Base-by-base conservation (phyloP, 2,797 vertebrate genomes). In the Pelochelys cantorii region DNA sequence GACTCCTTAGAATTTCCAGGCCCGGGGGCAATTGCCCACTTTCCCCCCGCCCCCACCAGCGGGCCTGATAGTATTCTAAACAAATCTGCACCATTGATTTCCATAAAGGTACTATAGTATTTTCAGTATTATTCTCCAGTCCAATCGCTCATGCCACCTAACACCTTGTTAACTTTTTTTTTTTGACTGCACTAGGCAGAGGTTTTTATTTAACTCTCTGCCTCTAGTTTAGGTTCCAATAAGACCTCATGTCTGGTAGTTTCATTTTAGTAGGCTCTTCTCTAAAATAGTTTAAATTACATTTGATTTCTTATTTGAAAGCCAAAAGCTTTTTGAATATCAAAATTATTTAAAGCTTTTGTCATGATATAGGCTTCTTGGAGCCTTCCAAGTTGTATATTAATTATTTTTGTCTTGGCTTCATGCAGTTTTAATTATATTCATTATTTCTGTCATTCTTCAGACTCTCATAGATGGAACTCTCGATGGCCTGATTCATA, bases 331-430 rank as follows among this genome's bases (percentile, higher is more conserved):
- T 96, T 95, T 95, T 59, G 78, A 17, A 65, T 92, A 60, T 86
- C 42, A 95, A 93, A 95, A 91, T 83, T 62, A 27, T 42, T 75
- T 91, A 56, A 15, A 84, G 60, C 94, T 97, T 95, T 94, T 83
- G 74, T 86, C 42, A 37, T 95, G 60, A 88, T 85, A 87, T 27
- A 80, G 56, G n/a, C 92, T 96, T 96, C 88, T 84, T 93, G 94
- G 96, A 95, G 65, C 17, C 83, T 97, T 97, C 75, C 34, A 92
- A 81, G 74, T 85, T 95, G 57, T 95, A 84, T 88, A 91, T 96
- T 97, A 96, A 95, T 96, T 95, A 97, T 97, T 97, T 97, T 91
- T 85, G 93, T 87, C 87, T 94, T 96, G 96, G 79, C 89, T 96
- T 89, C 93, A 59, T 96, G 87, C 88, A 95, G 34, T 93, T 97